Conservation (phyloP, 1,140 invertebrate species). For the Myzus persicae region DNA sequence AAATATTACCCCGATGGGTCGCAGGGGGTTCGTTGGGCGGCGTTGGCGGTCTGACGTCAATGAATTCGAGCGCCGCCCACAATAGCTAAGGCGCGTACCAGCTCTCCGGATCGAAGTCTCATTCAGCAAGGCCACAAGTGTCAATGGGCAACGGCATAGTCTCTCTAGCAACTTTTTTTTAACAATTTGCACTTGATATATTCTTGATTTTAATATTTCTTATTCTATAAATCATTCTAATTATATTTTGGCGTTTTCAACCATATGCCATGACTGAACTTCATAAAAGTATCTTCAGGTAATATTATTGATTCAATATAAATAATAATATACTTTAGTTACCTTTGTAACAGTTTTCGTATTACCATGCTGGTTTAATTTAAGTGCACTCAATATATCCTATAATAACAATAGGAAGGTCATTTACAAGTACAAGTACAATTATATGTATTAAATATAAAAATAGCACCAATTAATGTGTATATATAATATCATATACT, state of each 20-base stretch:
- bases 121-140: constrained; percentile 58
- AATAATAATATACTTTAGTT: not conserved
- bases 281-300: not conserved
- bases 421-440: not conserved
- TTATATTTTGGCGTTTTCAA: not conserved
- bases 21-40: constrained; percentile 50
- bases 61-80: constrained; percentile 53
- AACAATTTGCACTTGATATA: not conserved
- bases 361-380: not conserved
- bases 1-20: constrained; percentile 25
- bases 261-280: not conserved
- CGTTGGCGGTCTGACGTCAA: constrained; percentile 54
- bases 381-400: not conserved
- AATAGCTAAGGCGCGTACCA: constrained; percentile 50
- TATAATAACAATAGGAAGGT: not conserved
- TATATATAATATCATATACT: not conserved
- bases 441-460: not conserved
- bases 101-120: constrained; percentile 54
- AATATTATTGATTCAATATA: not conserved
- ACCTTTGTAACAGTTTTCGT: not conserved
- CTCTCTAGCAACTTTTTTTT: constrained; percentile 33
- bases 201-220: not conserved
- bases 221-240: not conserved
- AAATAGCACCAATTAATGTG: not conserved
- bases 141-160: constrained; percentile 39